Evolutionary conservation across 2,797 vertebrate genomes (phyloP).

Genomic region (Microctenopoma stevenorrisi): DNA sequence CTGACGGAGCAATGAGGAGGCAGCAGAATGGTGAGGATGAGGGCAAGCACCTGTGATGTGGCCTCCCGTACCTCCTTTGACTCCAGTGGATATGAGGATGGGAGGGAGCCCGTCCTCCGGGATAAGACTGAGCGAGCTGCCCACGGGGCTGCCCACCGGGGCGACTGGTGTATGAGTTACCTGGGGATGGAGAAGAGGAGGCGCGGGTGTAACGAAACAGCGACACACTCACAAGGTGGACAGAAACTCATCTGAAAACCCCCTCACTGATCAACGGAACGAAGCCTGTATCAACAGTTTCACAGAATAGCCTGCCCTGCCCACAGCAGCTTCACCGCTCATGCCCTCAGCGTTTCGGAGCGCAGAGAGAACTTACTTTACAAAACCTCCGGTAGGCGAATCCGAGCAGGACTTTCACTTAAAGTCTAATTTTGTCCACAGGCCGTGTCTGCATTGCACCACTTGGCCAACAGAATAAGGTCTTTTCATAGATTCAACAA

Average conservation of each 20-base stretch:
- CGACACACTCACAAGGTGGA: neutral
- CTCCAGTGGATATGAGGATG: conserved; percentile 98
- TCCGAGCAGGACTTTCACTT: neutral
- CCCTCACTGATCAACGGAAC: no score
- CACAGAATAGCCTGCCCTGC: no score
- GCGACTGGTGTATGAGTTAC: conserved; percentile 72
- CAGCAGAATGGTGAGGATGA: conserved; percentile 81
- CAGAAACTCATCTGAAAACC: no score
- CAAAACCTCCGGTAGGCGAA: neutral
- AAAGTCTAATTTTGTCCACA: conserved; percentile 17
- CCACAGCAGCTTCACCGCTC: no score
- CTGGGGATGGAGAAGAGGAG: conserved; percentile 71
- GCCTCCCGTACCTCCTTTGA: conserved; percentile 97
- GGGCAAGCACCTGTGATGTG: conserved; percentile 87
- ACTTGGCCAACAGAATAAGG: neutral
- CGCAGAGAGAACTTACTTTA: no score
- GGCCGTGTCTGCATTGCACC: conserved; percentile 21
- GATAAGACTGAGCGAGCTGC: conserved; percentile 96
- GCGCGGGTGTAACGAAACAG: neutral
- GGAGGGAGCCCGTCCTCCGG: conserved; percentile 99
- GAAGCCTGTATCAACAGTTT: no score
- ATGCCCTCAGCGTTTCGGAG: no score
- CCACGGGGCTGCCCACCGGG: conserved; percentile 92
- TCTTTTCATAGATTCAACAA: conserved; percentile 21
- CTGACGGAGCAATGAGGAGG: conserved; percentile 63